Conservation (phyloP, 2,888 invertebrate genomes). For the Drosophila monieri region DNA sequence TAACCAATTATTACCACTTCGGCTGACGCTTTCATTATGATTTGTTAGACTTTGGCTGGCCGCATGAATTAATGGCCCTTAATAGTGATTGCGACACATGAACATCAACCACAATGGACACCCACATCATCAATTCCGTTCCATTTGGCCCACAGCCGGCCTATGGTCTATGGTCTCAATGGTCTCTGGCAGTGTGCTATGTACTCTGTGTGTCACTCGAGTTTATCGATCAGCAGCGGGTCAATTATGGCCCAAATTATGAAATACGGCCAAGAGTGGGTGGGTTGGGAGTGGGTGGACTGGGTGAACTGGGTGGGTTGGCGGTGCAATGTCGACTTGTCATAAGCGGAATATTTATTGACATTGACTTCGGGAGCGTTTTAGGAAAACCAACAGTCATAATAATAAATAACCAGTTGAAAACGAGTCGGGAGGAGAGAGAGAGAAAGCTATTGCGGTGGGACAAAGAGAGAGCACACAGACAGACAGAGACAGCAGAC, state of each 20-base stretch:
- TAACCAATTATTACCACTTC: background rate
- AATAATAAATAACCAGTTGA: constrained; percentile 56
- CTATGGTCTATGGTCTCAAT: too few species aligned
- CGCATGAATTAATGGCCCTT: constrained; percentile 33
- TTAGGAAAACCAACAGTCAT: constrained; percentile 42
- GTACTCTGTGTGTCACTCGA: constrained; percentile 20
- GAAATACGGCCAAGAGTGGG: constrained; percentile 13
- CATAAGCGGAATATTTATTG: constrained; percentile 71
- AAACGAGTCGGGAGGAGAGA: background rate
- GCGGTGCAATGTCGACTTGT: constrained; percentile 57
- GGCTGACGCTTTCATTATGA: constrained; percentile 17
- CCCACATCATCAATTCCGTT: constrained; percentile 42
- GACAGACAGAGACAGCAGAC: background rate
- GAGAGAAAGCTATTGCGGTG: background rate
- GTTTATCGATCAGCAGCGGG: constrained; percentile 41
- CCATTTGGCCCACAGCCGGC: constrained; percentile 21
- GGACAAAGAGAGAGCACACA: background rate
- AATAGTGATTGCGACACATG: constrained; percentile 26
- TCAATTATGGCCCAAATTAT: constrained; percentile 46
- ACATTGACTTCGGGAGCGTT: constrained; percentile 25
- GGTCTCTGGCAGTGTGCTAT: background rate
- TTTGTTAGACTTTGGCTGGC: constrained; percentile 24
- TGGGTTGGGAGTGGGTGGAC: background rate
- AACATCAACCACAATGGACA: constrained; percentile 31
- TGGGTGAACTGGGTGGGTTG: constrained; percentile 18